These are phyloP conservation scores for Chelon auratus DNA, from an alignment of 2,797 vertebrate genomes.

Conservation along the genomic window DNA sequence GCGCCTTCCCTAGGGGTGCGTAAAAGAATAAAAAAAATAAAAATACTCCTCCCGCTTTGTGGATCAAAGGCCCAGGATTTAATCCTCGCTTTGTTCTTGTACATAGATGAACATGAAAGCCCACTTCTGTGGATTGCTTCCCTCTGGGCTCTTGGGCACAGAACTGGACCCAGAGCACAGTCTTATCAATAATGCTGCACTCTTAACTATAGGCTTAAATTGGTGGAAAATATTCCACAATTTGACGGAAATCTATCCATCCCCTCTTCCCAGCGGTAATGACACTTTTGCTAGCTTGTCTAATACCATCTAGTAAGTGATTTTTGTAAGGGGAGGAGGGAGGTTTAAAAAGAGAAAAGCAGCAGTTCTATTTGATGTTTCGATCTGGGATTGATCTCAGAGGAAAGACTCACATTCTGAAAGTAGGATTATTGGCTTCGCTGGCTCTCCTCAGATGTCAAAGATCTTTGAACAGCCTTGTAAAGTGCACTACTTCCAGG, in stretches of 20 bases:
- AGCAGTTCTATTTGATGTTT: slow-evolving; percentile 97
- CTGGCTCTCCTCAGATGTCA: slow-evolving; percentile 98
- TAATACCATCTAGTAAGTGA: slow-evolving; percentile 93
- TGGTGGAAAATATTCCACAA: slow-evolving; percentile 87
- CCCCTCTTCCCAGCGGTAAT: slow-evolving; percentile 87
- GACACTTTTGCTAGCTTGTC: slow-evolving; percentile 87
- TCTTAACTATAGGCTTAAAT: slow-evolving; percentile 89
- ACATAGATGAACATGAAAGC: slow-evolving; percentile 89
- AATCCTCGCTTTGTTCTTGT: slow-evolving; percentile 89
- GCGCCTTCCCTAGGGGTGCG: slow-evolving; percentile 53
- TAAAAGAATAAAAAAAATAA: slow-evolving; percentile 61
- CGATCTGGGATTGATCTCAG: slow-evolving; percentile 98
- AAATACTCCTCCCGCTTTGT: slow-evolving; percentile 77
- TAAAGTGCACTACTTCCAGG: slow-evolving; percentile 95
- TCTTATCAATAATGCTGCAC: slow-evolving; percentile 86
- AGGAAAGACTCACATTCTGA: slow-evolving; percentile 96
- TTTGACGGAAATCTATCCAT: slow-evolving; percentile 87
- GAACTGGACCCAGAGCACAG: slow-evolving; percentile 76
- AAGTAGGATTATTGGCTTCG: slow-evolving; percentile 99
- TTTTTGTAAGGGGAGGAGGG: slow-evolving; percentile 84
- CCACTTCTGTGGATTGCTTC: slow-evolving; percentile 86
- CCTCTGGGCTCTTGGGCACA: slow-evolving; percentile 78
- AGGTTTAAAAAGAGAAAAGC: slow-evolving; percentile 85
- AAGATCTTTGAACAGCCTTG: slow-evolving; percentile 99
- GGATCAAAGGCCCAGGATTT: slow-evolving; percentile 82